Evolutionary conservation across 2,888 invertebrate genomes (phyloP).

Genomic region (Lasioglossum marginatum): DNA sequence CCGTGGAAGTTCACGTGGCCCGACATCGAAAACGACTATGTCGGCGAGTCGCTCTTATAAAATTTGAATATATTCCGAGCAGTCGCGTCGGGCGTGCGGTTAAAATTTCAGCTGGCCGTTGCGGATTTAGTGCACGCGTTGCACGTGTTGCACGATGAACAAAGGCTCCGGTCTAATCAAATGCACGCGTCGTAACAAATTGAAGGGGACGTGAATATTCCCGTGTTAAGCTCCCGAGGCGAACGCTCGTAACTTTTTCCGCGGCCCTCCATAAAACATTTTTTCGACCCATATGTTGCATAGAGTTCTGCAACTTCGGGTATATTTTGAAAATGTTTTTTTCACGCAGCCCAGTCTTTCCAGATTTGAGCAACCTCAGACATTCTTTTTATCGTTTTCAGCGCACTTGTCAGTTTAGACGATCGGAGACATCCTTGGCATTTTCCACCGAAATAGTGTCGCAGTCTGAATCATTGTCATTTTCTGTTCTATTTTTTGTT

Average conservation of each 20-base stretch:
- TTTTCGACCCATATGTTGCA: not conserved
- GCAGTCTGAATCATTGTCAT: too few relatives aligned
- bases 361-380: too few relatives aligned
- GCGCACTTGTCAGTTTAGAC: too few relatives aligned
- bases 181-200: slow-evolving; percentile 12
- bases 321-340: not conserved
- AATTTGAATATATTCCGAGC: slow-evolving; percentile 4
- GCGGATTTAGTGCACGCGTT: not conserved
- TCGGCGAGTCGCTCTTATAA: not conserved
- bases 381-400: too few relatives aligned
- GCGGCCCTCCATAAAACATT: not conserved
- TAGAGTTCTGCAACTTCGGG: not conserved
- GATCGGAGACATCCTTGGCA: too few relatives aligned
- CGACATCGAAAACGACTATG: not conserved
- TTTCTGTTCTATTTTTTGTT: not conserved
- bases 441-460: too few relatives aligned
- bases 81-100: not conserved
- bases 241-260: not conserved
- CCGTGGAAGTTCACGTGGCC: not conserved
- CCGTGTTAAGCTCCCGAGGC: not conserved
- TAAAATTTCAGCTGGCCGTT: slow-evolving; percentile 3
- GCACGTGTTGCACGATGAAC: not conserved
- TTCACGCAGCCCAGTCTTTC: not conserved
- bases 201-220: slow-evolving; percentile 11
- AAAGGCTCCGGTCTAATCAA: slow-evolving; percentile 16